Evolutionary conservation across 2,113 vertebrate species (phyloP).

Genomic region (Brevimyrus niger): DNA sequence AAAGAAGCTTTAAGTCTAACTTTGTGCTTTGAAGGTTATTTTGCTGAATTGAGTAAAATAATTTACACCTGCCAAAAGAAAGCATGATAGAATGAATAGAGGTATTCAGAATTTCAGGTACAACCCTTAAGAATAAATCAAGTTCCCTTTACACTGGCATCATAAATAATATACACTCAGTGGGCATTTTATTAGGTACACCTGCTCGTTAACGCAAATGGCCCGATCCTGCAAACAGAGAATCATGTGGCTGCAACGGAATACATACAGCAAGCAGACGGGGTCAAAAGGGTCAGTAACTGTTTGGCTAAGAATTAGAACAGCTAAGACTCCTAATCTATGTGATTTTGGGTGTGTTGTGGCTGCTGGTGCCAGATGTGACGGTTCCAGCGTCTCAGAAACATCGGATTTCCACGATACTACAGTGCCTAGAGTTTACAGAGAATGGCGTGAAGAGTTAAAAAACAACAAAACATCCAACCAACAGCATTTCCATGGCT

Average conservation of each 20-base stretch:
- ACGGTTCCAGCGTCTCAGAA: not conserved
- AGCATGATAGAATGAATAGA: not conserved
- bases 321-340: not conserved
- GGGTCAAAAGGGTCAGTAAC: not conserved
- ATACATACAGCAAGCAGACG: not conserved
- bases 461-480: not conserved
- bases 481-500: not conserved
- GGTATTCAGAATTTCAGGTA: not conserved
- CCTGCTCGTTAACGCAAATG: not conserved
- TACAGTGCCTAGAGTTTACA: not conserved
- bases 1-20: not conserved
- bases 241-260: not conserved
- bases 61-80: not conserved
- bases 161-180: not conserved
- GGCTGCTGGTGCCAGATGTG: not conserved
- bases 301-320: conserved; percentile 1
- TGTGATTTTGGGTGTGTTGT: not conserved
- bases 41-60: not conserved
- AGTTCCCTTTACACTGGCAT: not conserved
- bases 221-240: not conserved
- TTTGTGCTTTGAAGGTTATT: not conserved
- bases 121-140: not conserved
- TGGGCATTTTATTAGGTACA: not conserved
- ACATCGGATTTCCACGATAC: not conserved
- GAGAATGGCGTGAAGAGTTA: not conserved